These are phyloP conservation scores for Alosa alosa DNA, from an alignment of 2,113 vertebrate genomes.

Conservation along the genomic window DNA sequence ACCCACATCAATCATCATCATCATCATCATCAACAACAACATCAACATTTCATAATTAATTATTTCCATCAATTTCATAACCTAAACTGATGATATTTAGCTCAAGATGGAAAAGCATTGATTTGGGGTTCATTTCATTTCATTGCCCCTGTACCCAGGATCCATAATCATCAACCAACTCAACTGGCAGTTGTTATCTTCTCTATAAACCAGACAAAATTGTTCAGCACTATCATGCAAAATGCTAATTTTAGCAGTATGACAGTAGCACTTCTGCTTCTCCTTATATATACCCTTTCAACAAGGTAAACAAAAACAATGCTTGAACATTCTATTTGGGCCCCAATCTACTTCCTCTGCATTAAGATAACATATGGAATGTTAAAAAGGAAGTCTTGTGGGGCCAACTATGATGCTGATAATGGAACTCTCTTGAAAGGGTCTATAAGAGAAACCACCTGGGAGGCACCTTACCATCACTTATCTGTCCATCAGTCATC, in stretches of 20 bases:
- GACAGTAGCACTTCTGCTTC: background rate
- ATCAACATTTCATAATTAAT: background rate
- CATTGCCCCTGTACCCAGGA: background rate
- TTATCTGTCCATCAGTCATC: constrained; percentile 14
- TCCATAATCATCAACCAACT: background rate
- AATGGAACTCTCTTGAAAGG: no score
- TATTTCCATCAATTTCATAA: background rate
- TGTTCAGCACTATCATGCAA: background rate
- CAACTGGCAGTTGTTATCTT: background rate
- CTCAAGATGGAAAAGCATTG: no score
- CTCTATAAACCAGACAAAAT: background rate
- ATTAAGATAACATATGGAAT: no score
- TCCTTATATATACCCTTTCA: no score
- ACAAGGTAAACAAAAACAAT: no score
- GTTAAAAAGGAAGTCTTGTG: no score
- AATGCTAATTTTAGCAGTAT: background rate
- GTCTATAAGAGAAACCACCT: background rate
- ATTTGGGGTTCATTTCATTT: background rate
- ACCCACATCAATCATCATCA: background rate
- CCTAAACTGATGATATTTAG: no score
- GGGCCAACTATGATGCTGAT: no score
- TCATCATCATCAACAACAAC: background rate
- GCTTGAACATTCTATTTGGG: no score
- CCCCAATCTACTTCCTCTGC: no score
- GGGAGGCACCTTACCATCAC: constrained; percentile 79